Evolutionary conservation across 2,888 invertebrate genomes (phyloP), one percentile per base, ranked within the genome.

Genomic region (Drosophila sordidula): DNA sequence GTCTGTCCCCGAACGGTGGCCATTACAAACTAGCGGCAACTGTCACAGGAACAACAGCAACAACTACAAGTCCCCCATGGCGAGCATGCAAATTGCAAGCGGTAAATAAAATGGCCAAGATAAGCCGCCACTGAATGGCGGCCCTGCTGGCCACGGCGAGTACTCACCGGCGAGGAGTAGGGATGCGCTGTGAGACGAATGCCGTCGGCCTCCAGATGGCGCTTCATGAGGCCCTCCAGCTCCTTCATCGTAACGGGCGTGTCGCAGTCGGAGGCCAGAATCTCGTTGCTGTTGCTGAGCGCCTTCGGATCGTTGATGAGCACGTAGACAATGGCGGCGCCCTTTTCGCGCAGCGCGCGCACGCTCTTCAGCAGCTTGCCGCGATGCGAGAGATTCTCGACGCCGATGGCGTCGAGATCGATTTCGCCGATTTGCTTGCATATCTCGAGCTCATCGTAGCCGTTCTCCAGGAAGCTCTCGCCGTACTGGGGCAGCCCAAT

Each of bases 401-500:
- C 98, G 36, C 98, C 98, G 92, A 98, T 98, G 46, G 98, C 98
- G 92, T 98, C 98, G 92, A 98, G 93, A 93, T 98, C 98, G 70
- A 97, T 97, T 92, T 97, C 97, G 56, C 98, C 98, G 90, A 98
- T 97, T 93, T 98, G 98, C 93, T 98, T 98, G 93, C 98, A 98
- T 91, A 98, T 98, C 94, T 98, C 98, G 92, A 98, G 94, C 93
- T 98, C 98, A 93, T 98, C 98, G 93, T 98, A 98, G 77, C 98
- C 98, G 92, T 98, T 98, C 93, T 98, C 98, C 91, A 98, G 95
- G 93, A 98, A 98, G 90, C 97, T 96, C 92, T 98, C 97, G 79
- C 97, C 95, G 93, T 98, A 98, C 91, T 97, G 97, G 87, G 95
- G 96, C 91, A 98, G 94, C 90, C 96, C 96, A 90, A 98, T 95